Conservation (phyloP, 2,797 vertebrate species). For the Chromis chromis region DNA sequence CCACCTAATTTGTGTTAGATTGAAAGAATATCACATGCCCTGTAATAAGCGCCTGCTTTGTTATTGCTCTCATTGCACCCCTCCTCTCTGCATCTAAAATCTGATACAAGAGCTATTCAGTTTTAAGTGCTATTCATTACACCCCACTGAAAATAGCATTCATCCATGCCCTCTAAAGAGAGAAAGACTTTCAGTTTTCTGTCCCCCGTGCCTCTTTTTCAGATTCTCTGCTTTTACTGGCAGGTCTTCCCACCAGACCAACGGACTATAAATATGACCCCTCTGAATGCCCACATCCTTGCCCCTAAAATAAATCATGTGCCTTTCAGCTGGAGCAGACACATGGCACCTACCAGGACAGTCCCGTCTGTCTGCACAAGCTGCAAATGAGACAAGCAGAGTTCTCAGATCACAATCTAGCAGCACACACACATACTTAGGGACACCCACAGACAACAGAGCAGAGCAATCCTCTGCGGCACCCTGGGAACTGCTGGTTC, state of each 20-base stretch:
- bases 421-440: constrained; percentile 38
- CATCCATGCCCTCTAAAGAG: constrained; percentile 67
- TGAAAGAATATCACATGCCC: constrained; percentile 18
- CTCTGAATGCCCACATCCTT: constrained; percentile 86
- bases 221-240: constrained; percentile 81
- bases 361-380: constrained; percentile 53
- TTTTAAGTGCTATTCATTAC: constrained; percentile 74
- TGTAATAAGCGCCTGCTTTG: constrained; percentile 42
- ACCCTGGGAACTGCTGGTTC: constrained; percentile 58
- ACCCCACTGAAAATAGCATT: constrained; percentile 74
- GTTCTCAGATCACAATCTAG: constrained; percentile 60
- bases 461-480: constrained; percentile 33
- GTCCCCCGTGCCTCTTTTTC: constrained; percentile 66
- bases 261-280: constrained; percentile 84
- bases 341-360: constrained; percentile 70
- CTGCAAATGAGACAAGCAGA: constrained; percentile 56
- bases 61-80: constrained; percentile 45
- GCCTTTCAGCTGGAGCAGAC: constrained; percentile 71
- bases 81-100: constrained; percentile 53
- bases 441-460: constrained; percentile 61
- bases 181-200: constrained; percentile 75
- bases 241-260: constrained; percentile 76
- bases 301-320: constrained; percentile 81
- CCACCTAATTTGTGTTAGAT: constrained; percentile 6
- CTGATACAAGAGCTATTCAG: constrained; percentile 63